Evolutionary conservation across 2,888 invertebrate genomes (phyloP).

Genomic region (Merodon equestris): DNA sequence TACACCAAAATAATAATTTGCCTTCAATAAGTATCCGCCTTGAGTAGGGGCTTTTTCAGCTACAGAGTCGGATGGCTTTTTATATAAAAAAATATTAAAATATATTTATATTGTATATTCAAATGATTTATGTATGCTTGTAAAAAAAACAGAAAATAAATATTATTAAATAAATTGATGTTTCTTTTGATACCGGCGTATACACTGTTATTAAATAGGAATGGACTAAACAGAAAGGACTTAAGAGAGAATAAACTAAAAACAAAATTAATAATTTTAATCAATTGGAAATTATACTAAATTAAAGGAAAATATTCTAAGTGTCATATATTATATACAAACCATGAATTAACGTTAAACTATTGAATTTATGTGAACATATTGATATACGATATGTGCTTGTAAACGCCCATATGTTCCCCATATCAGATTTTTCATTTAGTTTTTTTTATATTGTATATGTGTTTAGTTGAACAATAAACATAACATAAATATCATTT

Average conservation of each 20-base stretch:
- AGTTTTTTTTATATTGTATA: constrained; percentile 18
- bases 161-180: constrained; percentile 26
- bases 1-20: constrained; percentile 56
- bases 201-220: constrained; percentile 25
- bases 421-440: constrained; percentile 51
- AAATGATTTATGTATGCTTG: constrained; percentile 42
- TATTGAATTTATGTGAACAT: constrained; percentile 34
- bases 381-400: constrained; percentile 16
- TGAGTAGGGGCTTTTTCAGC: constrained; percentile 21
- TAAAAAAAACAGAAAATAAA: not conserved
- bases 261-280: too few species aligned
- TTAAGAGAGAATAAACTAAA: constrained; percentile 26
- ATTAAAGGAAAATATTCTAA: constrained; percentile 9
- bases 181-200: constrained; percentile 7
- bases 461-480: not conserved
- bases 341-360: not conserved
- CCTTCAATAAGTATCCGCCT: constrained; percentile 56
- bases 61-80: constrained; percentile 45
- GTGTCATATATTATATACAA: constrained; percentile 29
- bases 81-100: constrained; percentile 22
- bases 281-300: constrained; percentile 38
- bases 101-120: constrained; percentile 31
- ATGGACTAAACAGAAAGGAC: constrained; percentile 48
- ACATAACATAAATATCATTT: constrained; percentile 53
- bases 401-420: constrained; percentile 57